Evolutionary conservation across 2,113 vertebrate genomes (phyloP).

Genomic region (Delphinapterus leucas): DNA sequence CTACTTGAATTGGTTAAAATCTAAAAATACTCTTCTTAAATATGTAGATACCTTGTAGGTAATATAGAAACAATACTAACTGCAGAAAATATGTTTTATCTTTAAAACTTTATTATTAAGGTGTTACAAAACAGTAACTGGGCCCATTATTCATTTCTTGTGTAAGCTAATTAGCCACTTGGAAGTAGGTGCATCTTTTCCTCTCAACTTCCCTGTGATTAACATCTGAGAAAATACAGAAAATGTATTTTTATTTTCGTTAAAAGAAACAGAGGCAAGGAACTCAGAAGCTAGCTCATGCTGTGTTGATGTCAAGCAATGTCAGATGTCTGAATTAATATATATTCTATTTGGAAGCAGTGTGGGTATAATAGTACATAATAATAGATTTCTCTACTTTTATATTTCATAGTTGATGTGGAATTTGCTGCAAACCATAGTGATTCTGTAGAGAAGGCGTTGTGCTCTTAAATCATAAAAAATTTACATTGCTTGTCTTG

Average conservation of each 20-base stretch:
- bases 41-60: not conserved
- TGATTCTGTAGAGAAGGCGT: constrained; percentile 32
- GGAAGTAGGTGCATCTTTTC: not conserved
- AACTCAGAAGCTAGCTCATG: not conserved
- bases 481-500: constrained; percentile 61
- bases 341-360: constrained; percentile 48
- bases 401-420: constrained; percentile 53
- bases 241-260: constrained; percentile 8
- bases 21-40: not conserved
- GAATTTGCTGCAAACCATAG: constrained; percentile 60
- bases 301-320: constrained; percentile 35
- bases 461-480: constrained; percentile 69
- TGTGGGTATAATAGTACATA: constrained; percentile 3
- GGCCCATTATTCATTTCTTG: not conserved
- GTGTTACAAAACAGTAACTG: not conserved
- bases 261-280: not conserved
- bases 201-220: not conserved
- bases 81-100: not conserved
- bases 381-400: constrained; percentile 39
- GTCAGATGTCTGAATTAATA: constrained; percentile 60
- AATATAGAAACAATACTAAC: not conserved
- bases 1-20: not conserved
- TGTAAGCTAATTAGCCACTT: not conserved
- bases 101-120: not conserved
- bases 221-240: not conserved